A percentile compares a stretch with the other conserved stretches of the same genome.
Evolutionary conservation across 2,113 vertebrate species (phyloP).

Genomic region (Eretmodus cyanostictus): DNA sequence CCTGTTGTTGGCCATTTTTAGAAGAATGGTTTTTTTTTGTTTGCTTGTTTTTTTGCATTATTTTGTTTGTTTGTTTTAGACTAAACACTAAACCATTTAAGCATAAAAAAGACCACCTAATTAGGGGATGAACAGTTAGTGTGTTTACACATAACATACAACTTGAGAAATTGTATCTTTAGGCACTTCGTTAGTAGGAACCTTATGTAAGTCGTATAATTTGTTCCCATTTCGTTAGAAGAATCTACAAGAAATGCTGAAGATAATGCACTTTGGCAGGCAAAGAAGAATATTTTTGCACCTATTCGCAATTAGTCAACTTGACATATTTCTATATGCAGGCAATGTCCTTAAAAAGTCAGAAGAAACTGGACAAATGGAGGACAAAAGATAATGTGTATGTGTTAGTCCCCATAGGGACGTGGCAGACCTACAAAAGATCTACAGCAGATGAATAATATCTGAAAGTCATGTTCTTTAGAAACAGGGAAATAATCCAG

Average conservation of each 20-base stretch:
- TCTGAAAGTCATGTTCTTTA: background rate
- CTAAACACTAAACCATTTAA: background rate
- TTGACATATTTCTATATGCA: background rate
- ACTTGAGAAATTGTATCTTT: background rate
- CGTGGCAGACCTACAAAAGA: background rate
- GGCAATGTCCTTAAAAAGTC: background rate
- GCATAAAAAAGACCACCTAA: background rate
- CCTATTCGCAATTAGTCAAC: background rate
- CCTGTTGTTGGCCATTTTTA: background rate
- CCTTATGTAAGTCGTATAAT: accelerated
- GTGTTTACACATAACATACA: background rate
- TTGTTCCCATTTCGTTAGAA: background rate
- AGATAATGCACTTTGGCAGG: background rate
- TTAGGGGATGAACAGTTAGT: background rate
- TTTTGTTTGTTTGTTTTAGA: background rate
- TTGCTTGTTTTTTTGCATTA: background rate
- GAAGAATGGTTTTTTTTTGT: accelerated
- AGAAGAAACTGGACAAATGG: background rate
- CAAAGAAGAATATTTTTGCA: background rate
- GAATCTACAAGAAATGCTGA: background rate
- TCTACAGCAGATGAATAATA: background rate
- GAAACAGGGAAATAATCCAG: background rate
- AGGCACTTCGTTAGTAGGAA: background rate
- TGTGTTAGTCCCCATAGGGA: too few species aligned
- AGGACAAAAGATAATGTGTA: background rate